phyloP scores from a whole-genome alignment of 1,140 invertebrate species.

The Bombyx mandarina region DNA sequence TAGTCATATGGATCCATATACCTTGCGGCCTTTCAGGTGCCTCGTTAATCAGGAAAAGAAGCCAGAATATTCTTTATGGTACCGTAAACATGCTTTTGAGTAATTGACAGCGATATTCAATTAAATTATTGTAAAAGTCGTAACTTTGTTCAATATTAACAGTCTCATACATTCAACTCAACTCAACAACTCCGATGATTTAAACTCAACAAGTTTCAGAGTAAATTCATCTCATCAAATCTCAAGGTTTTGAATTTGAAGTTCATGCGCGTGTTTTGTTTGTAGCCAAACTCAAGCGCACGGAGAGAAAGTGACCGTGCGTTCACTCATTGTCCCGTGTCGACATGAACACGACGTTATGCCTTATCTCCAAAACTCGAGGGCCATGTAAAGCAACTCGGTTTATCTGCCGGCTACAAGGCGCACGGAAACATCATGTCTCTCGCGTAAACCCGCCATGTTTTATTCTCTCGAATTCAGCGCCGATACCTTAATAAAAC shows the following conservation, averaged over 20 bases:
- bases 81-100: too few relatives aligned
- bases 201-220: too few relatives aligned
- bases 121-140: too few relatives aligned
- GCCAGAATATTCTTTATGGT: too few relatives aligned
- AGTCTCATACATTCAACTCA: too few relatives aligned
- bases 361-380: conserved; percentile 49
- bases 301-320: conserved; percentile 30
- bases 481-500: conserved; percentile 67
- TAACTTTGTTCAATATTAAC: too few relatives aligned
- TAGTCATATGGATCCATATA: not conserved
- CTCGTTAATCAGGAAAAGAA: too few relatives aligned
- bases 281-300: conserved; percentile 13
- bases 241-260: too few relatives aligned
- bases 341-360: conserved; percentile 40
- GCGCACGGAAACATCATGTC: conserved; percentile 46
- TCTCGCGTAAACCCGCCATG: conserved; percentile 58
- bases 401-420: conserved; percentile 39
- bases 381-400: conserved; percentile 47
- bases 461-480: conserved; percentile 60
- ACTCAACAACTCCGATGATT: too few relatives aligned
- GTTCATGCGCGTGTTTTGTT: conserved; percentile 1
- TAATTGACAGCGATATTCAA: too few relatives aligned
- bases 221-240: too few relatives aligned
- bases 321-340: conserved; percentile 32
- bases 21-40: not conserved